Conservation (phyloP, 2,797 vertebrate species). For the Carcharodon carcharias region DNA sequence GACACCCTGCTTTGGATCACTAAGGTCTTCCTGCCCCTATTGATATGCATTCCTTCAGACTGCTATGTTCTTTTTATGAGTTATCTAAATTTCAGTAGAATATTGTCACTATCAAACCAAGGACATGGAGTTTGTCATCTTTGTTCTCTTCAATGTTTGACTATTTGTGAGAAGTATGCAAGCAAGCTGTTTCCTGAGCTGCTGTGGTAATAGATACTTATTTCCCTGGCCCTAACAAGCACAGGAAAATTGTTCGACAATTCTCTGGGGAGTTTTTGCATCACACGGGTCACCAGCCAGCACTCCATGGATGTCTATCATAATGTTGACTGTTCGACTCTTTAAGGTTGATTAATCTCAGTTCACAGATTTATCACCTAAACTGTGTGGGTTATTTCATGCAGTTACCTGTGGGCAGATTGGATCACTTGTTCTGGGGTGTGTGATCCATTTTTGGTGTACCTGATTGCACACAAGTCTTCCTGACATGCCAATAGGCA, state of each 20-base stretch:
- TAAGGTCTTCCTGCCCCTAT: neutral
- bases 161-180: neutral
- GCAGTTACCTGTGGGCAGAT: neutral
- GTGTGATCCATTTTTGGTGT: neutral
- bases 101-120: neutral
- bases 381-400: neutral
- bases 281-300: neutral
- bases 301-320: neutral
- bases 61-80: neutral
- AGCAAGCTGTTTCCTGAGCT: neutral
- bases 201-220: neutral
- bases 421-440: neutral
- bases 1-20: neutral
- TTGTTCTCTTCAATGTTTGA: neutral
- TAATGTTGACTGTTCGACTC: neutral
- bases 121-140: neutral
- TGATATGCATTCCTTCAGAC: neutral
- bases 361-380: neutral
- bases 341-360: neutral
- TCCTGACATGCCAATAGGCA: neutral
- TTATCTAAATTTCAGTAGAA: neutral
- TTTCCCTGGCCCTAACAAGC: neutral
- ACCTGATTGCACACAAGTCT: neutral
- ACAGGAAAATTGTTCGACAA: neutral
- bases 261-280: neutral